Base-by-base conservation (phyloP, 2,888 invertebrate species). In the Hesperia comma region DNA sequence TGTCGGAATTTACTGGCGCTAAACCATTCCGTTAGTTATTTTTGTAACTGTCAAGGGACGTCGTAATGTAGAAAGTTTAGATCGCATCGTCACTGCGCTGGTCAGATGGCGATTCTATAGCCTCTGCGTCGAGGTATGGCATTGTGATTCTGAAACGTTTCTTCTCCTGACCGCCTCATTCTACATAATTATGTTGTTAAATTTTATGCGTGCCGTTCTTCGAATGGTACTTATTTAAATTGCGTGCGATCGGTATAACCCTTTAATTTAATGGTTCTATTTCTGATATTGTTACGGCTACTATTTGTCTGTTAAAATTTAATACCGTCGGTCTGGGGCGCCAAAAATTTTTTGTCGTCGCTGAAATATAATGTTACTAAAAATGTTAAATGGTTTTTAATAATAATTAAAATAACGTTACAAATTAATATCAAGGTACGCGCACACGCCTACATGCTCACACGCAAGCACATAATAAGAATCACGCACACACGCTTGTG, bases 1-100 rank as follows among this genome's bases (percentile, higher is more conserved):
- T 88, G 85, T 83, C 82, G 80, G 79, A 87, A 89, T 86, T 86
- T 87, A 87, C 82, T 78, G 83, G 77, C 82, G 80, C 79, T 79
- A 79, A 82, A 78, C 79, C 79, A 77, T 79, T 76, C 68, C 63
- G 78, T 77, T 72, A 75, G 75, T 75, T 81, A 83, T 82, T 83
- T 85, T 81, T 80, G 75, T 71, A 79, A 76, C 74, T 74, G 71
- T 74, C 67, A 70, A 69, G 68, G 66, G 66, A 69, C 72, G 69
- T 71, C 72, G 70, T 73, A 68, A 71, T 67, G 69, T 54, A 61
- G 51, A 68, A 67, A 57, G 64, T 64, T 64, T 58, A 61, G 67
- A 67, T 67, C 67, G 55, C 60, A 61, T 55, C 66, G 33, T 21
- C 46, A n/a, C 57, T 14, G 21, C 43, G 21, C 60, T 60, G 58